A percentile compares a stretch with the other conserved stretches of the same genome.
phyloP scores from a whole-genome alignment of 2,797 vertebrate species.

The Molothrus ater region DNA sequence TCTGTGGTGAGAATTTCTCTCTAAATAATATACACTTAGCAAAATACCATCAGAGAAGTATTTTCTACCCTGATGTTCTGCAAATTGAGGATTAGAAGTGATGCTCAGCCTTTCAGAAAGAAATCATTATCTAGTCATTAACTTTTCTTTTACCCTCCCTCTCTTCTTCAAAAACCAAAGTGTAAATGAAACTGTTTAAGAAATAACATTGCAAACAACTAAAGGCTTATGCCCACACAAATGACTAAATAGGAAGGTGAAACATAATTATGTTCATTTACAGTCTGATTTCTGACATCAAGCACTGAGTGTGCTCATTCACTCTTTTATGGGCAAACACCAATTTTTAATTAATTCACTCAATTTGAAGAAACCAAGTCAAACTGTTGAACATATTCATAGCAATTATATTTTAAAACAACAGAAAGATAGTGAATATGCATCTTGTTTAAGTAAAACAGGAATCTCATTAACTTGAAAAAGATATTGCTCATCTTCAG shows the following conservation, averaged over 20 bases:
- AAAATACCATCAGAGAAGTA: background rate
- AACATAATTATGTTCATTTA: slow-evolving; percentile 54
- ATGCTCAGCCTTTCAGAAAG: slow-evolving; percentile 50
- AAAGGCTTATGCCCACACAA: slow-evolving; percentile 37
- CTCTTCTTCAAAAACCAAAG: slow-evolving; percentile 17
- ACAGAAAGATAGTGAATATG: slow-evolving; percentile 28
- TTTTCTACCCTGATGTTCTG: slow-evolving; percentile 25
- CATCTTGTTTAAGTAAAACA: slow-evolving; percentile 37
- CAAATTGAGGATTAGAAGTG: slow-evolving; percentile 48
- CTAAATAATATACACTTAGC: background rate
- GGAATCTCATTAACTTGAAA: slow-evolving; percentile 47
- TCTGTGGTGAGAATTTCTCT: background rate
- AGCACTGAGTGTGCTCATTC: slow-evolving; percentile 21
- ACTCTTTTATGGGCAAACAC: slow-evolving; percentile 39
- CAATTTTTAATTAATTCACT: slow-evolving; percentile 52
- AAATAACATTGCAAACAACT: background rate
- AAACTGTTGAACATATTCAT: background rate
- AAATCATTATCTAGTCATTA: slow-evolving; percentile 65
- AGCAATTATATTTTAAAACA: slow-evolving; percentile 43
- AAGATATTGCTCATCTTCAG: background rate
- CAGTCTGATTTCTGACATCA: slow-evolving; percentile 48
- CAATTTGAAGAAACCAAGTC: slow-evolving; percentile 5
- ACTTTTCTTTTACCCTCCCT: slow-evolving; percentile 34
- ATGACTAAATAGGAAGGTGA: slow-evolving; percentile 57
- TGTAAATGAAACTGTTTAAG: slow-evolving; percentile 47